A percentile compares a stretch with the other conserved stretches of the same genome.
phyloP scores from a whole-genome alignment of 2,113 vertebrate species.

The Rattus norvegicus region DNA sequence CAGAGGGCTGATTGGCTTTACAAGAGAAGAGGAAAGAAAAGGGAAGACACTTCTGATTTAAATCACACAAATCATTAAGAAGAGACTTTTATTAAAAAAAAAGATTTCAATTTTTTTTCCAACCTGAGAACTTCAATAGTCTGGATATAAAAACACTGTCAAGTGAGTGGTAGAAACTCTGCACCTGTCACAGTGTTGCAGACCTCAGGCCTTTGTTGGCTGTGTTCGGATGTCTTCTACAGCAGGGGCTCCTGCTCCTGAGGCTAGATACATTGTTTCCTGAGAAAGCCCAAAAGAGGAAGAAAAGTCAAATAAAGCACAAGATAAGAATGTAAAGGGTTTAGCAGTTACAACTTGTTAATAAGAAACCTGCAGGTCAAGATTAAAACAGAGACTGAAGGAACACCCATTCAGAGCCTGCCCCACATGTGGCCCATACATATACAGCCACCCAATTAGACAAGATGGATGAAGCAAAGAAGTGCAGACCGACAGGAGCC shows the following conservation, averaged over 20 bases:
- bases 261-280: not conserved
- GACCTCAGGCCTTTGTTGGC: not conserved
- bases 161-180: not conserved
- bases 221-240: not conserved
- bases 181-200: fast-evolving
- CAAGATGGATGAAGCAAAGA: too few species aligned
- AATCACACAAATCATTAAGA: constrained; percentile 59
- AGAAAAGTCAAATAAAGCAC: not conserved
- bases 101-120: not conserved
- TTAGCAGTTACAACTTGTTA: not conserved
- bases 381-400: too few species aligned
- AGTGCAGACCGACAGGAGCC: too few species aligned
- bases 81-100: not conserved
- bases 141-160: not conserved
- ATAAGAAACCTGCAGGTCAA: not conserved
- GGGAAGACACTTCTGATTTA: not conserved
- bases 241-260: not conserved
- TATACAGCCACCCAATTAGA: too few species aligned
- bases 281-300: not conserved
- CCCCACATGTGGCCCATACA: too few species aligned
- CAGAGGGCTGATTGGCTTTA: constrained; percentile 49
- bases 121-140: not conserved
- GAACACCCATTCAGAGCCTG: too few species aligned
- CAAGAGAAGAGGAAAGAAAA: not conserved
- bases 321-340: not conserved